Base-by-base conservation (phyloP, 2,113 vertebrate species). In the Aramus guarauna region DNA sequence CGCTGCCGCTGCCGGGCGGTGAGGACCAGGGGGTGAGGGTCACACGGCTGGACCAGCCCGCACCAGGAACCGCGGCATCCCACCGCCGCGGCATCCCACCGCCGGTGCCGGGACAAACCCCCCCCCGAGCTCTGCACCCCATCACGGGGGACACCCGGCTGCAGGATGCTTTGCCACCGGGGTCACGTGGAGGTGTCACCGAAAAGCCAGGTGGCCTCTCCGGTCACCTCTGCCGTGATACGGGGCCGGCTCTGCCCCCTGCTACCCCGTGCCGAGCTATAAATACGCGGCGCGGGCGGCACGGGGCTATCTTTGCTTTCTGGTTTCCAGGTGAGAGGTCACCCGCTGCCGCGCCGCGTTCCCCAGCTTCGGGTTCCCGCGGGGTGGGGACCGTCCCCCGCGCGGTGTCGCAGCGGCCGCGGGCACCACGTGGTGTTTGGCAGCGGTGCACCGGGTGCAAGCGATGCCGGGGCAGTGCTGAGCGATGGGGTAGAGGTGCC, bases 281-380 rank as follows among this genome's bases (percentile, higher is more conserved):
- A 97, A 97, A 96, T 97, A 97, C 23, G 80, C 64, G 0, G 12
- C 15, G 24, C 0, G 9, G 72, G 63, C 3, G 29, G 50, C 4
- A 1, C 63, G 1, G 64, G 69, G 73, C 56, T 97, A 91, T 95
- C 78, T 96, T 90, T 97, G 77, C 64, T 30, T 13, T 74, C 68
- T 24, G 18, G 2, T 96, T 96, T 97, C 95, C 95, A 96, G 96
- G 96, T 96, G 95, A 97, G 95, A 95, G 96, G 36, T 97, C 96
- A 96, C 21, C 41, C 69, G 11, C 26, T 4, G 14, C 56, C 3
- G 6, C 0, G 7, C 37, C 8, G 0, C 8, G 2, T 59, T 62
- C 60, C 45, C 37, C 2, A 1, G 52, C 79, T 68, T 30, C 1
- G 18, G 59, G 30, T 53, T 41, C 60, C 53, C 1, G 0, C 5